Evolutionary conservation across 2,888 invertebrate species (phyloP), one percentile per base, ranked within the genome.

Genomic region (Drosophila peninsularis): DNA sequence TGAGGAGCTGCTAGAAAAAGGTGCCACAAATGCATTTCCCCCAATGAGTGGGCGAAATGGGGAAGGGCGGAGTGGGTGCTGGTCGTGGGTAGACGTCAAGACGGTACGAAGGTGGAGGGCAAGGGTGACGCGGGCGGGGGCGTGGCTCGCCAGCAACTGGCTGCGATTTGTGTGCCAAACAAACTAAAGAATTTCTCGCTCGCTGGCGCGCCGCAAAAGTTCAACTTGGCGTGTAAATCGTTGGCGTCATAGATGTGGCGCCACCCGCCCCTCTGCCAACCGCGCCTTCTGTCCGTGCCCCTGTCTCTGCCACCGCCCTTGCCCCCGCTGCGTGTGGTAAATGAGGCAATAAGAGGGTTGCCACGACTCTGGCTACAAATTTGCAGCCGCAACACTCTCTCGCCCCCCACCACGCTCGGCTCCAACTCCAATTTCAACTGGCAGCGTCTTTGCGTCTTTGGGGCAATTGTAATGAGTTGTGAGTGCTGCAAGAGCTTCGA

Each of bases 171-270:
- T 60, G 44, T 69, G 70, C 69, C 61, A 54, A 49, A 53, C 45
- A 34, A 52, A 32, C 58, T 53, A 60, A 63, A 73, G 56, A 68
- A 57, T 73, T 47, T 73, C 37, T 52, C 58, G 58, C 21, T 47
- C 55, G 55, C 42, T 54, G 54, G 54, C 53, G 60, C 65, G 65
- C 65, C 76, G 57, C 64, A 78, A 65, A 67, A 68, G 64, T 68
- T 68, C 56, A 70, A 68, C 52, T 65, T 80, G 78, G 69, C 65
- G 47, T 71, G 81, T 74, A 77, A 79, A 80, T 74, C 78, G 78
- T 71, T 78, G 82, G 63, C 80, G 77, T 79, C 78, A 78, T 37
- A 54, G 41, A 60, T 34, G 17, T 44, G 68, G 61, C 65, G 72
- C 77, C 39, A 54, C 54, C 17, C 41, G 39, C 39, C 58, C 17